Evolutionary conservation across 2,113 vertebrate genomes (phyloP), one percentile per base, ranked within the genome.

Genomic region (Oreochromis tanganicae): DNA sequence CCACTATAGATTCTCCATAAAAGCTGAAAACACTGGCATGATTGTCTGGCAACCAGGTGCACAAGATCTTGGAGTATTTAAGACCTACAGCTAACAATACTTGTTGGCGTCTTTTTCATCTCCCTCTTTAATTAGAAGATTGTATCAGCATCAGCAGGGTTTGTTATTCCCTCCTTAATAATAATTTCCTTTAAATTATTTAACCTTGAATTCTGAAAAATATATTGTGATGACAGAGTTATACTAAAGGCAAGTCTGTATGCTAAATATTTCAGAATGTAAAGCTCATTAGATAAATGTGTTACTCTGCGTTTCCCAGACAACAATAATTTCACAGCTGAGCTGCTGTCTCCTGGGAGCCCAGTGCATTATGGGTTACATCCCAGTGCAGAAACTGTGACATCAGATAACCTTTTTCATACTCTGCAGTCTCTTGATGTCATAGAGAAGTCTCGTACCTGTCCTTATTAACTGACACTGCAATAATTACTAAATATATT

Each of bases 391-490:
- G 97, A 98, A 90, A 97, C 92, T 73, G 95, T 95, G 93, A 97
- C 96, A 34, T 96, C 96, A 21, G 96, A 96, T 94, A 96, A 94
- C 84, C 91, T 95, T 75, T 96, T 98, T 92, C 97, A 94, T 93
- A 96, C 95, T 46, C 94, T 97, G 88, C 97, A 97, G 96, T 97
- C 97, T 95, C 95, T 93, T 68, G 94, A 91, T 36, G 93, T 96
- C 6, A 3, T 38, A 66, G 61, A 66, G 61, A 66, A 38, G 19
- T 38, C 16, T 34, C 12, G 19, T 66, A 66, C 34, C 38, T 38
- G 61, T 66, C 38, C 34, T 19, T 21, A 38, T 66, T 21, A 66
- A 13, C 11, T 66, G 61, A 38, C 2, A 2, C 61, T 38, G 19
- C 61, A 38, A 66, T 38, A 38, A 66, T 38, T 38, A 66, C 61